A percentile compares a stretch with the other conserved stretches of the same genome.
Conservation (phyloP, 2,888 invertebrate species). For the Lasius fuliginosus region DNA sequence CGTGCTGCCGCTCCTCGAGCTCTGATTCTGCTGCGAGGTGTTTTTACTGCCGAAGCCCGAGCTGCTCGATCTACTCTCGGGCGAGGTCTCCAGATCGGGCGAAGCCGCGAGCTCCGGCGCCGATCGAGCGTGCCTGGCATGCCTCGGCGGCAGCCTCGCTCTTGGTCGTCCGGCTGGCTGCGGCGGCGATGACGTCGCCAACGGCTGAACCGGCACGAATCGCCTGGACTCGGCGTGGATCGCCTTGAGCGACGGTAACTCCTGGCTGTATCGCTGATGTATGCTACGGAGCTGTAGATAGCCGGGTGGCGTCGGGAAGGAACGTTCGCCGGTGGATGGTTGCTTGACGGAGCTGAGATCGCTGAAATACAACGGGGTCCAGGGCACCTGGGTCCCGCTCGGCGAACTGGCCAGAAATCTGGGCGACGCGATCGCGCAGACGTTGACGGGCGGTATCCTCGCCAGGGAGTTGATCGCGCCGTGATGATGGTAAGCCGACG, state of each 20-base stretch:
- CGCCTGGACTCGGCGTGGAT: slow-evolving; percentile 91
- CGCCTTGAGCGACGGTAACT: slow-evolving; percentile 90
- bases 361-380: slow-evolving; percentile 93
- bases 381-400: slow-evolving; percentile 89
- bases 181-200: slow-evolving; percentile 89
- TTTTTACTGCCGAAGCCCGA: slow-evolving; percentile 97
- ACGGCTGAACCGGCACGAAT: slow-evolving; percentile 89
- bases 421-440: slow-evolving; percentile 81
- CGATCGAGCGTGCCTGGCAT: slow-evolving; percentile 90
- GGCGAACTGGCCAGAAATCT: slow-evolving; percentile 87
- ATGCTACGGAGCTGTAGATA: slow-evolving; percentile 89
- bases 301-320: slow-evolving; percentile 92
- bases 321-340: slow-evolving; percentile 93
- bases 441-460: slow-evolving; percentile 71
- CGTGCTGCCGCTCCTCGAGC: slow-evolving; percentile 91
- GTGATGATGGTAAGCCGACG: slow-evolving; percentile 70
- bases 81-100: slow-evolving; percentile 90
- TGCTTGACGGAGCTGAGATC: slow-evolving; percentile 95
- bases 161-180: slow-evolving; percentile 87
- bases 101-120: slow-evolving; percentile 90
- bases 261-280: slow-evolving; percentile 91
- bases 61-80: slow-evolving; percentile 95
- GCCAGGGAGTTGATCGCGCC: slow-evolving; percentile 70
- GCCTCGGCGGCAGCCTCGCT: slow-evolving; percentile 90
- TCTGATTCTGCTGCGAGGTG: slow-evolving; percentile 94